A percentile compares a stretch with the other conserved stretches of the same genome.
phyloP scores from a whole-genome alignment of 2,888 invertebrate species.

The Clivina fossor region DNA sequence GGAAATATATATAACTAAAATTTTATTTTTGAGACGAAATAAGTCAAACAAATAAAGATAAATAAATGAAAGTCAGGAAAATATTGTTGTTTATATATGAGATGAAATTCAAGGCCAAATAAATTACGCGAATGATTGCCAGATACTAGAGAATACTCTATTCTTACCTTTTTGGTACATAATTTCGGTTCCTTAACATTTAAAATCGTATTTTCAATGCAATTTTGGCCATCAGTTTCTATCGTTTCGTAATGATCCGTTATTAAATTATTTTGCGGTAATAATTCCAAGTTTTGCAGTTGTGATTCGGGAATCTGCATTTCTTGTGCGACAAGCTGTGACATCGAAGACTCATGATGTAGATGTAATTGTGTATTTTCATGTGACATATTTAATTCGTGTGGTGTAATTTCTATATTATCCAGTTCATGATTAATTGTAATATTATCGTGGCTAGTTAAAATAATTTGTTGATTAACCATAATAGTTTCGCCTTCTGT shows the following conservation, averaged over 20 bases:
- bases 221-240: slow-evolving; percentile 5
- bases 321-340: slow-evolving; percentile 36
- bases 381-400: slow-evolving; percentile 47
- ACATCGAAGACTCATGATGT: slow-evolving; percentile 40
- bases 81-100: no score
- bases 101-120: no score
- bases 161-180: no score
- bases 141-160: no score
- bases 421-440: slow-evolving; percentile 47
- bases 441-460: slow-evolving; percentile 45
- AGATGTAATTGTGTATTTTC: slow-evolving; percentile 47
- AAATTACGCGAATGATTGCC: no score
- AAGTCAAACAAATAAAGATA: no score
- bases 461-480: slow-evolving; percentile 48
- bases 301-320: slow-evolving; percentile 39
- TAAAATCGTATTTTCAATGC: slow-evolving; percentile 2
- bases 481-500: slow-evolving; percentile 45
- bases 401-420: slow-evolving; percentile 48
- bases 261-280: slow-evolving; percentile 46
- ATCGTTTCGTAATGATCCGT: slow-evolving; percentile 39
- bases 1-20: no score
- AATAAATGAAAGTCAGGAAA: no score
- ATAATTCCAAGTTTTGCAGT: slow-evolving; percentile 47
- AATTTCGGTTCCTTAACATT: slow-evolving; percentile 5
- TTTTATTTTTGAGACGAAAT: no score